Evolutionary conservation across 35 echinoderm and acorn worm species (phyloP), one percentile per base, ranked within the genome.

Genomic region (Patiria miniata): DNA sequence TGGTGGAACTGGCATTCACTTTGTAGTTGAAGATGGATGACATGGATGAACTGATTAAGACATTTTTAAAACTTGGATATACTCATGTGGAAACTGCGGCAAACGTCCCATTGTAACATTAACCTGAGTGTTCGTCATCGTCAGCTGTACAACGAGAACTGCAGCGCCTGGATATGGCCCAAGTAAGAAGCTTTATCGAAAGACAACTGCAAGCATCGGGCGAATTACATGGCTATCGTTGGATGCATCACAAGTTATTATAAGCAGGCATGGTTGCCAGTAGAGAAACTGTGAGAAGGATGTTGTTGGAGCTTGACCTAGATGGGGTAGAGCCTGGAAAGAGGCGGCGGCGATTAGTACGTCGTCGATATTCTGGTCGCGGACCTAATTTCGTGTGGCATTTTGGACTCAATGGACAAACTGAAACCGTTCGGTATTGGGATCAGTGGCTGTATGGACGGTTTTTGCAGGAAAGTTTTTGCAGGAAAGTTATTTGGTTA

Each of bases 321-420:
- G n/a, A n/a, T 19, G 80, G 80, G 9, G 80, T 83, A 9, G 80
- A 83, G 9, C 12, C 34, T 7, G 12, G 80, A 33, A 83, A 47
- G 34, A 47, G 80, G 30, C 38, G 50, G n/a, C 80, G 80, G n/a
- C 34, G 44, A 47, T 12, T n/a, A n/a, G n/a, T n/a, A n/a, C n/a
- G n/a, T n/a, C n/a, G n/a, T n/a, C n/a, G n/a, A n/a, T n/a, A n/a
- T 47, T 47, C 39, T 29, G 39, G 39, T 8, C 80, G 39, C 39
- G 80, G 80, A 28, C 80, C 80, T 40, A 83, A 51, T 83, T 83
- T 83, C 37, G 52, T 85, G 32, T 85, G 82, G 82, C 82, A 85
- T 60, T 36, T 85, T 33, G n/a, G 82, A 85, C 59, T 19, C 40
- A 37, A 54, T 54, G 40, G 82, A 85, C 53, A 58, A n/a, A n/a